These are phyloP conservation scores for Paratilapia polleni DNA, from an alignment of 2,113 vertebrate genomes.

Conservation along the genomic window DNA sequence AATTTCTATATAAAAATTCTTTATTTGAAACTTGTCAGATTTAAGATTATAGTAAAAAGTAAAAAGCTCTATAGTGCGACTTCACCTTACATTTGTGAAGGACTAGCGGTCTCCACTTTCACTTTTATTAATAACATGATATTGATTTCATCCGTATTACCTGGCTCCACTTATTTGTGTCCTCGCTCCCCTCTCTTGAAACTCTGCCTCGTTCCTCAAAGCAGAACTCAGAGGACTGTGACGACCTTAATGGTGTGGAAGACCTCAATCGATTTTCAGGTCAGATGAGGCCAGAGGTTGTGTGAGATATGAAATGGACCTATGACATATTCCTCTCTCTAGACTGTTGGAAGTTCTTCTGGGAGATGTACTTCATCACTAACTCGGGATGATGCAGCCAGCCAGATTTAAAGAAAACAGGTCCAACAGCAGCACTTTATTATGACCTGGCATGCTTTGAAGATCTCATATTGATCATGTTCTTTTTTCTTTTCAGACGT, in stretches of 20 bases:
- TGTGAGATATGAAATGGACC: constrained; percentile 37
- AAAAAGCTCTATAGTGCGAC: not conserved
- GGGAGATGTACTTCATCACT: constrained; percentile 32
- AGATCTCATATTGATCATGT: not conserved
- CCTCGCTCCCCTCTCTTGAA: not conserved
- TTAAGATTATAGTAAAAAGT: not conserved
- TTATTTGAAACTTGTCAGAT: not conserved
- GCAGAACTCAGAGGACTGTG: constrained; percentile 4
- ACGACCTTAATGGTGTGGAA: constrained; percentile 30
- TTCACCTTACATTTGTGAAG: not conserved
- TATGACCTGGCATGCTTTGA: not conserved
- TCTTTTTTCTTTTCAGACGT: not conserved
- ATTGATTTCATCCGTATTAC: constrained; percentile 32
- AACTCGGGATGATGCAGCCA: not conserved
- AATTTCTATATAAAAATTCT: not conserved
- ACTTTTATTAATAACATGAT: constrained; percentile 14
- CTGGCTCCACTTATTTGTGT: not conserved
- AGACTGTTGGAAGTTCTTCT: constrained; percentile 15
- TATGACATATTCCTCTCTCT: constrained; percentile 25
- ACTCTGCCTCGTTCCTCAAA: not conserved
- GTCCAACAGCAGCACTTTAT: not conserved
- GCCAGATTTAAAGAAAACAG: not conserved
- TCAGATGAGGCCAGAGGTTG: constrained; percentile 34
- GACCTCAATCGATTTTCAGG: constrained; percentile 51
- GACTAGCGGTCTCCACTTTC: not conserved